Base-by-base conservation (phyloP, 2,888 invertebrate genomes). In the Stratiomys singularior region DNA sequence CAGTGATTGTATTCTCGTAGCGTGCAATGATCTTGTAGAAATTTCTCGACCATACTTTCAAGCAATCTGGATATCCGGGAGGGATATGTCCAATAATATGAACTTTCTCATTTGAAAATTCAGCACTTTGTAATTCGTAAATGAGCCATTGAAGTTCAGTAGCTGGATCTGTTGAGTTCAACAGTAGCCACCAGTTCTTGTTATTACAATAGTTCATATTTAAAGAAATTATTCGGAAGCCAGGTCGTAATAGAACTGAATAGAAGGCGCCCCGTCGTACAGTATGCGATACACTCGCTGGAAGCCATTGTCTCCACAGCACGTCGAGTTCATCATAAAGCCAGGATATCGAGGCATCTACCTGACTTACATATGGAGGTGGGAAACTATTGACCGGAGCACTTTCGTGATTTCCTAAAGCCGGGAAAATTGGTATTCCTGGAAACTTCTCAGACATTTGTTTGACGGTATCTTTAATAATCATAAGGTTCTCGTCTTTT, bases 71-170 rank as follows among this genome's bases (percentile, higher is more conserved):
- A 84, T 95, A 95, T 1, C 98, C 97, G 0, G 98, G 98, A 0
- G 97, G 97, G 82, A 98, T 97, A 85, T 99, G 99, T 0, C 97
- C 97, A 76, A 99, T 94, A n/a, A 99, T 93, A 84, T 98, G 98
- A 13, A 98, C 98, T 86, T 98, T 97, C 86, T 97, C 97, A 15
- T 94, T 94, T 81, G 93, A 95, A 85, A 96, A 94, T 87, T 98
- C 98, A 0, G 98, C 97, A 13, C 95, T 93, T 84, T 97, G 97
- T 13, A 99, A 88, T 85, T 97, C 96, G 82, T 95, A 94, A 80
- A 98, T 95, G 76, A 99, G 91, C 98, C 98, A 99, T 82, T 96
- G 95, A 23, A 99, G 88, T 85, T 98, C 96, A 0, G 95, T 96
- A 0, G 96, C 96, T 0, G 98, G 98, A 88, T 99, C 98, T 0